Evolutionary conservation across 2,888 invertebrate genomes (phyloP).

Genomic region (Belgica antarctica): DNA sequence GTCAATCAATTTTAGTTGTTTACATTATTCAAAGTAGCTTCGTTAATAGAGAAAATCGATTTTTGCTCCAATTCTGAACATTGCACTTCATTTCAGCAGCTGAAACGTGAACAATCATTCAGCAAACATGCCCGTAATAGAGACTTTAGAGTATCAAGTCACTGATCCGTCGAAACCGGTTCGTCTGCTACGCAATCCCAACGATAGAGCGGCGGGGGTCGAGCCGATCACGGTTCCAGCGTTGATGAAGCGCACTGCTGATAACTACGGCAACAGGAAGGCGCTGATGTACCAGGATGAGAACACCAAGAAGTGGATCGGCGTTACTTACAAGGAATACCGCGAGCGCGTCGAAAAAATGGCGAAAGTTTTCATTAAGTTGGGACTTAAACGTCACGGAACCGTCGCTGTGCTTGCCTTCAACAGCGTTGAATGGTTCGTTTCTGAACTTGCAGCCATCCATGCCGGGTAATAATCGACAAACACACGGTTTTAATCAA

Average conservation of each 20-base stretch:
- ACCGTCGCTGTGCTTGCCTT: conserved; percentile 89
- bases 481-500: too few species aligned
- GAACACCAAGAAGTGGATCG: conserved; percentile 59
- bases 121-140: too few species aligned
- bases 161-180: too few species aligned
- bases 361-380: conserved; percentile 81
- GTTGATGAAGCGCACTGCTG: conserved; percentile 63
- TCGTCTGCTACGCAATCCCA: too few species aligned
- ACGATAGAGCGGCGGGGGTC: too few species aligned
- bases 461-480: conserved; percentile 89
- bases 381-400: conserved; percentile 76
- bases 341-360: conserved; percentile 68
- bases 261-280: conserved; percentile 63
- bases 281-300: conserved; percentile 67
- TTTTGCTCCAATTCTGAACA: too few species aligned
- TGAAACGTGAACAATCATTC: too few species aligned
- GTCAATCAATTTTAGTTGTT: too few species aligned
- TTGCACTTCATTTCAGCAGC: too few species aligned
- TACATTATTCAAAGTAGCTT: too few species aligned
- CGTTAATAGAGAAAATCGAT: too few species aligned
- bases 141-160: not conserved
- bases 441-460: conserved; percentile 80
- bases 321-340: conserved; percentile 76
- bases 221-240: conserved; percentile 75
- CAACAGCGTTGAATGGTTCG: conserved; percentile 87